Percentiles rank a stretch among this genome's conserved stretches.
Evolutionary conservation across 1,140 invertebrate species (phyloP).

Genomic region (Heliothis subflexa): DNA sequence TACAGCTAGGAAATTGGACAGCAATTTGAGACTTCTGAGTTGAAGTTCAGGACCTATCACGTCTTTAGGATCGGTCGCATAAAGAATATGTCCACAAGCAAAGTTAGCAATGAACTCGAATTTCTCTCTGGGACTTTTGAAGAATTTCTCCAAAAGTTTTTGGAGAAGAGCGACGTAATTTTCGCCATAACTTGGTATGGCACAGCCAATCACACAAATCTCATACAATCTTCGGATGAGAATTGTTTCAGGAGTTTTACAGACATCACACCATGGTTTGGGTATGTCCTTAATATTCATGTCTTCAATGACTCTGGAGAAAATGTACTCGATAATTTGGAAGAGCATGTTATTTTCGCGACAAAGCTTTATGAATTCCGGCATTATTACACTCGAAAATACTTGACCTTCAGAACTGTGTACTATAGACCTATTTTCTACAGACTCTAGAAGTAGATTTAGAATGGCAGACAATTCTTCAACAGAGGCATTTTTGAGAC

Average conservation of each 20-base stretch:
- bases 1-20: conserved; percentile 67
- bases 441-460: conserved; percentile 70
- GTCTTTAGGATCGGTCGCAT: conserved; percentile 71
- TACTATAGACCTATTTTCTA: conserved; percentile 71
- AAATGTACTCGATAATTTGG: conserved; percentile 77
- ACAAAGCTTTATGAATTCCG: conserved; percentile 71
- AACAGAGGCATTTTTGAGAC: conserved; percentile 62
- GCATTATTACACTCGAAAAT: conserved; percentile 69
- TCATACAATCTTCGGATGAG: conserved; percentile 74
- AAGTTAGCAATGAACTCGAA: conserved; percentile 86
- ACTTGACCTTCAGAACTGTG: conserved; percentile 57
- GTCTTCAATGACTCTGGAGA: conserved; percentile 74
- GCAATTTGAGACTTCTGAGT: conserved; percentile 73
- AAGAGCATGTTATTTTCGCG: conserved; percentile 77
- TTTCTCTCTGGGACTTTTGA: conserved; percentile 77
- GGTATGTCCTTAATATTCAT: conserved; percentile 62
- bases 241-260: conserved; percentile 65
- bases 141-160: conserved; percentile 77
- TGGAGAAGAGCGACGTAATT: conserved; percentile 75
- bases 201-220: conserved; percentile 76
- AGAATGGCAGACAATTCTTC: conserved; percentile 65
- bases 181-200: conserved; percentile 67
- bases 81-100: conserved; percentile 77
- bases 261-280: conserved; percentile 81
- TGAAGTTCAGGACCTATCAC: conserved; percentile 78